Percentiles rank a stretch among this genome's conserved stretches.
phyloP scores from a whole-genome alignment of 2,113 vertebrate genomes.

The Myiagra hebetior region DNA sequence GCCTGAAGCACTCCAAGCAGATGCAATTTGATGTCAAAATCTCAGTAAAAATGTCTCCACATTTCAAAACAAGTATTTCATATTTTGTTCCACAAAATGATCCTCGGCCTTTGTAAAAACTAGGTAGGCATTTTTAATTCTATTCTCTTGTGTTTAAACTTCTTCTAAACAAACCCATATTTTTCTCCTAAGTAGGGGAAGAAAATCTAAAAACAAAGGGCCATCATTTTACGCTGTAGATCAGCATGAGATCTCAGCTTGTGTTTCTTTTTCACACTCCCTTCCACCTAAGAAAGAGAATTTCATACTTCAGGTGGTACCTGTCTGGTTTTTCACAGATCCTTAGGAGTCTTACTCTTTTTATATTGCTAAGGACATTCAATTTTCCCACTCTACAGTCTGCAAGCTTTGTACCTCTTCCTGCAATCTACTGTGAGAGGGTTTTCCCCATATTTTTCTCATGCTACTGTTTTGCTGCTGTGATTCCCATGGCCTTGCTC shows the following conservation, averaged over 20 bases:
- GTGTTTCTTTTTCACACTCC: background rate
- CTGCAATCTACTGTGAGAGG: fast-evolving
- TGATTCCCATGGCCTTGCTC: background rate
- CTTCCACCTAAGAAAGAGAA: background rate
- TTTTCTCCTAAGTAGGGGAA: background rate
- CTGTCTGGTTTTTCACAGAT: background rate
- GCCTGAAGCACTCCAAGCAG: background rate
- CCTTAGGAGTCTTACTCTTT: background rate
- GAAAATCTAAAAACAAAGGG: background rate
- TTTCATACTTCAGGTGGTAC: background rate
- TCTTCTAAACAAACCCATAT: background rate
- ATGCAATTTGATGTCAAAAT: background rate
- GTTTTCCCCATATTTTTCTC: background rate
- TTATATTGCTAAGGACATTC: background rate
- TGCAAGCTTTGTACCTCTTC: background rate
- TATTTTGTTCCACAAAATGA: background rate
- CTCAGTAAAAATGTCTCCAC: background rate
- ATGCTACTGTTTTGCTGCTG: background rate
- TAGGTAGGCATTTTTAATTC: background rate
- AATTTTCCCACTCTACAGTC: background rate
- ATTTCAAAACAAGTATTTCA: background rate
- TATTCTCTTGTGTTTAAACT: background rate
- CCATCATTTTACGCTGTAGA: background rate
- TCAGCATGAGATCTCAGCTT: background rate
- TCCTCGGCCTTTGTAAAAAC: background rate